Evolutionary conservation across 1,140 invertebrate species (phyloP), one percentile per base, ranked within the genome.

Genomic region (Rhagoletis pomonella): DNA sequence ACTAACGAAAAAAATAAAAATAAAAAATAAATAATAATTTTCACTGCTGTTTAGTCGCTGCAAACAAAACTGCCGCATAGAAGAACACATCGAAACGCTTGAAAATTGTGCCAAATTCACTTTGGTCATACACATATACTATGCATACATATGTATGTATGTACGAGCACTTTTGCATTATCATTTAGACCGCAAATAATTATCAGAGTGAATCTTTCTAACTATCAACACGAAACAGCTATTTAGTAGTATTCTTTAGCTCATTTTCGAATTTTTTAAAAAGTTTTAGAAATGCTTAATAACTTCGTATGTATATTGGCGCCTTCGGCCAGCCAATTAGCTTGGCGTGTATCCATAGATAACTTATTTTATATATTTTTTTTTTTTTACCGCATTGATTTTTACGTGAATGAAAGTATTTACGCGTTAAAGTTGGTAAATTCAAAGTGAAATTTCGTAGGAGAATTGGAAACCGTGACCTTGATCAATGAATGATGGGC

Each of bases 61-160:
- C 50, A 55, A 55, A 55, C 50, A 55, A 55, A 55, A 14, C n/a
- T 29, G 10, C n/a, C 64, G 39, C 0, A 5, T 64, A 29, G 39
- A 67, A 19, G 17, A 47, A 81, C 5, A 55, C 5, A 50, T 81
- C 17, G 12, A 73, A 73, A 44, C 14, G 64, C 29, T 12, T 10
- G 19, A 55, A 58, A 81, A 58, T 29, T 81, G 42, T 81, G 47
- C 47, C 73, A 81, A 81, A 81, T 81, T 81, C 73, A 81, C 73
- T 81, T 81, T 19, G 47, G 7, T 44, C 6, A 29, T 7, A 9
- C 50, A 19, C 42, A 81, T 9, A 77, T 47, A 14, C 7, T 9
- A 77, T 42, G 64, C 64, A 29, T 67, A 67, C 17, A 29, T 67
- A 5, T 67, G 29, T 19, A 67, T 6, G 4, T 29, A 4, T 67